phyloP scores from a whole-genome alignment of 2,888 invertebrate species.

The Anthophora plumipes region DNA sequence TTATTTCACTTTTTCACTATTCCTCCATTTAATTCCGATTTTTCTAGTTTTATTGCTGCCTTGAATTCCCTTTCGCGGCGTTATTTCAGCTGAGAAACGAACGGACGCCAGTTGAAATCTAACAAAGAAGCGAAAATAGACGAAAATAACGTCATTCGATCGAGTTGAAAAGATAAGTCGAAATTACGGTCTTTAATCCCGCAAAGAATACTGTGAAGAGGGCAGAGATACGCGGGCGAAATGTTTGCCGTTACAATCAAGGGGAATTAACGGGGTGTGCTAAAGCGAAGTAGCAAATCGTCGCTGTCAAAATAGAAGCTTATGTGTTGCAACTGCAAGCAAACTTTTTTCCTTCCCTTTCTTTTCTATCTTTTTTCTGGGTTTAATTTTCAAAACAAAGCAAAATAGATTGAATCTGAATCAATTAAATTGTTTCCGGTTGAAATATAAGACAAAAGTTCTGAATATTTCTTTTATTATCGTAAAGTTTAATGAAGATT shows the following conservation, averaged over 20 bases:
- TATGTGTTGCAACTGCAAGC: no score
- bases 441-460: neutral
- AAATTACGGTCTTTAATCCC: slow-evolving; percentile 43
- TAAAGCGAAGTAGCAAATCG: slow-evolving; percentile 29
- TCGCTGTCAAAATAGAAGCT: slow-evolving; percentile 13
- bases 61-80: neutral
- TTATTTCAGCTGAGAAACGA: slow-evolving; percentile 9
- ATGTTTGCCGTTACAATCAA: slow-evolving; percentile 26
- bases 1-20: no score
- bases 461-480: neutral
- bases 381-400: neutral
- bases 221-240: slow-evolving; percentile 1
- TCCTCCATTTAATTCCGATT: neutral
- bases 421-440: neutral
- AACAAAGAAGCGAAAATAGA: slow-evolving; percentile 3
- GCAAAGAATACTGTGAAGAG: slow-evolving; percentile 17
- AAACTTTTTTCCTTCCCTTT: neutral
- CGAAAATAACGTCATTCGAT: slow-evolving; percentile 18
- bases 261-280: slow-evolving; percentile 20
- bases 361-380: neutral
- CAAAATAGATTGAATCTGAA: neutral
- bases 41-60: neutral
- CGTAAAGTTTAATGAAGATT: no score
- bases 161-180: slow-evolving; percentile 27
- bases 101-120: neutral